Evolutionary conservation across 2,888 invertebrate species (phyloP).

Genomic region (Aspidiotus destructor): DNA sequence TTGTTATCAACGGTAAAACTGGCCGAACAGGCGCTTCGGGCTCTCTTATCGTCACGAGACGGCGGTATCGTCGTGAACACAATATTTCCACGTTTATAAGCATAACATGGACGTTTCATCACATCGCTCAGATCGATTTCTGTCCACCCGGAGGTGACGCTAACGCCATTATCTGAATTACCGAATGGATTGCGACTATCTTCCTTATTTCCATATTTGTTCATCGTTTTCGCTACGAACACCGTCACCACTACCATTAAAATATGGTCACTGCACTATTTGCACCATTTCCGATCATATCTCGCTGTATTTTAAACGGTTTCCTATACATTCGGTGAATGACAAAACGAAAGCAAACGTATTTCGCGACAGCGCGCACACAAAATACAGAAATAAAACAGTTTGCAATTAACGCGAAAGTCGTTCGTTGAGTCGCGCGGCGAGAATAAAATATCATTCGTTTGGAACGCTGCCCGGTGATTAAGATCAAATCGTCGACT

Average conservation of each 20-base stretch:
- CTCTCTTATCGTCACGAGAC: constrained; percentile 1
- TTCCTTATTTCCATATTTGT: too few species aligned
- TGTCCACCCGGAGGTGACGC: constrained; percentile 4
- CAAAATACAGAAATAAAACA: constrained; percentile 26
- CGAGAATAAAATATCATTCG: constrained; percentile 32
- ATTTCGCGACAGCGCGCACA: constrained; percentile 14
- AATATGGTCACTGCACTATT: not conserved
- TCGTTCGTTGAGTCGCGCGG: not conserved
- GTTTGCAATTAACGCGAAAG: constrained; percentile 28
- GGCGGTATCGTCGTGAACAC: constrained; percentile 44
- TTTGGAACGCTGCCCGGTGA: constrained; percentile 25
- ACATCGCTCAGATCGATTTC: constrained; percentile 7
- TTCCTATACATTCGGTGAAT: not conserved
- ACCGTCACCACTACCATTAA: not conserved
- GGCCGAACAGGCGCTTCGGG: not conserved
- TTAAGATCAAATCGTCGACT: constrained; percentile 29
- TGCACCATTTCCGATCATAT: not conserved
- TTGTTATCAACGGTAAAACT: not conserved
- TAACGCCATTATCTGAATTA: too few species aligned
- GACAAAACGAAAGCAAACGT: constrained; percentile 21
- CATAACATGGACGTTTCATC: constrained; percentile 39
- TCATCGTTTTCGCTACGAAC: not conserved
- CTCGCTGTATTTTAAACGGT: not conserved
- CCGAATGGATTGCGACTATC: too few species aligned
- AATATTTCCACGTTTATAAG: constrained; percentile 48